Conservation (phyloP, 2,113 vertebrate species). For the Plecotus auritus region DNA sequence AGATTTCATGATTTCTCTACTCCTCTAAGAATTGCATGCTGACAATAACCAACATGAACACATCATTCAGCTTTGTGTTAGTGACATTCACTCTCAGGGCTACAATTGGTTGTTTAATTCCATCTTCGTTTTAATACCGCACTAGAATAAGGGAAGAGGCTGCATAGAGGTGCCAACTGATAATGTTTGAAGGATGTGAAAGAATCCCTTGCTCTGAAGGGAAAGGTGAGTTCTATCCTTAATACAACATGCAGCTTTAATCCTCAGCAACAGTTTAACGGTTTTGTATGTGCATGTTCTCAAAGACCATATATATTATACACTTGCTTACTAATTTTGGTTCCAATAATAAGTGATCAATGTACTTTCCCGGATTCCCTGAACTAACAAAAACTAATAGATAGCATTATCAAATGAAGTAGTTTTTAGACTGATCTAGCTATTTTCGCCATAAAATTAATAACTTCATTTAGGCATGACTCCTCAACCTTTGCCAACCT, state of each 20-base stretch:
- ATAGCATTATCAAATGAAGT: background rate
- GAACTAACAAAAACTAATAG: background rate
- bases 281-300: background rate
- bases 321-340: background rate
- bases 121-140: background rate
- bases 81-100: background rate
- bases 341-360: background rate
- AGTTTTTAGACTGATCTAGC: background rate
- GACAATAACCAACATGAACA: conserved; percentile 20
- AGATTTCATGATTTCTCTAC: conserved; percentile 27
- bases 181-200: background rate
- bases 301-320: background rate
- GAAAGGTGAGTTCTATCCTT: background rate
- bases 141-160: background rate
- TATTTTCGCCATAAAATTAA: background rate
- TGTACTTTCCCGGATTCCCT: background rate
- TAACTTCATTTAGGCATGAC: background rate
- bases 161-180: background rate
- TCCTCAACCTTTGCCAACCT: background rate
- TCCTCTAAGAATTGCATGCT: background rate
- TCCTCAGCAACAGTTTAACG: background rate
- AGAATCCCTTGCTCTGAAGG: background rate
- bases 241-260: background rate
- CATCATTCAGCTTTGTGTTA: background rate
- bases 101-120: background rate